A percentile compares a stretch with the other conserved stretches of the same genome.
Evolutionary conservation across 2,888 invertebrate genomes (phyloP).

Genomic region (Pyrocoelia pectoralis): DNA sequence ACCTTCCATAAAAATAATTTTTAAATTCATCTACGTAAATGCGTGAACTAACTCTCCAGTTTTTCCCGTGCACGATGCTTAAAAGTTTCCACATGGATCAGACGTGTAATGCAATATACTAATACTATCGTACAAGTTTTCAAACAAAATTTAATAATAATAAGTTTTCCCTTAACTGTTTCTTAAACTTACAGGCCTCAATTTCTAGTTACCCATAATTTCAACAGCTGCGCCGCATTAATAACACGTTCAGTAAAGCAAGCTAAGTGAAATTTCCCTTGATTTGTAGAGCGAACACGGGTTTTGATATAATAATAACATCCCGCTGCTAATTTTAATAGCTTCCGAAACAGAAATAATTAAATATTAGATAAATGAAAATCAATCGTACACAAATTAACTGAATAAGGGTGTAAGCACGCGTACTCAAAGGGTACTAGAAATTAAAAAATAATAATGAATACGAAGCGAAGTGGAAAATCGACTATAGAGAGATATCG

Average conservation of each 20-base stretch:
- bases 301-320: slow-evolving; percentile 19
- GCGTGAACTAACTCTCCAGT: too few species aligned
- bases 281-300: slow-evolving; percentile 22
- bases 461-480: not conserved
- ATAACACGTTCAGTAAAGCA: slow-evolving; percentile 23
- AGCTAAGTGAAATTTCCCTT: slow-evolving; percentile 23
- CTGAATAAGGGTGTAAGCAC: not conserved
- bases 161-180: slow-evolving; percentile 24
- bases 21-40: not conserved
- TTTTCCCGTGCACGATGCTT: too few species aligned
- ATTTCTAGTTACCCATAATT: slow-evolving; percentile 29
- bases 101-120: not conserved
- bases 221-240: slow-evolving; percentile 27
- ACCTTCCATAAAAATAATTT: not conserved
- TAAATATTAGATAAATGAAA: not conserved
- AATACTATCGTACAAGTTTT: not conserved
- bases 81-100: not conserved
- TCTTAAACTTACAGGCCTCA: slow-evolving; percentile 26
- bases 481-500: too few species aligned
- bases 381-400: not conserved
- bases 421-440: not conserved
- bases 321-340: not conserved
- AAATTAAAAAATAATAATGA: not conserved
- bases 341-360: not conserved
- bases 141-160: slow-evolving; percentile 15